Evolutionary conservation across 2,888 invertebrate genomes (phyloP).

Genomic region (Chloroclysta siterata): DNA sequence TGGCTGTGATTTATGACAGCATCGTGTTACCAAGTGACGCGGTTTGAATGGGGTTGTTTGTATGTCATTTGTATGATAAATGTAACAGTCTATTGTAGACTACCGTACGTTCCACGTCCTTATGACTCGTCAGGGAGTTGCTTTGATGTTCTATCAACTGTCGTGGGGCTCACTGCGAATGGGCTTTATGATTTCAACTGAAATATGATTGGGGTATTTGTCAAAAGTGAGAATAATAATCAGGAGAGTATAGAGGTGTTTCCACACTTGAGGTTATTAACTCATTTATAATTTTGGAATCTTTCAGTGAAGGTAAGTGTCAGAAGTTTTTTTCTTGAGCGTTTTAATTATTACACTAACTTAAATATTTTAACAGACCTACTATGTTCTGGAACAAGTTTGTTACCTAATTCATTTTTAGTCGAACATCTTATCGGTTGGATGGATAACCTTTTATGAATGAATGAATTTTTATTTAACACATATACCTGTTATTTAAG

Average conservation of each 20-base stretch:
- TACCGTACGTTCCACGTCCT: constrained; percentile 28
- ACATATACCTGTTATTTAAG: too few relatives aligned
- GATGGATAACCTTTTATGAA: too few relatives aligned
- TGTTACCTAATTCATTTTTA: too few relatives aligned
- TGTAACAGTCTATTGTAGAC: constrained; percentile 44
- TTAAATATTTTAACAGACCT: too few relatives aligned
- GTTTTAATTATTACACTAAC: too few relatives aligned
- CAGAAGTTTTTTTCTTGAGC: too few relatives aligned
- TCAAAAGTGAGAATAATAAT: constrained; percentile 1
- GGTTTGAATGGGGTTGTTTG: constrained; percentile 61
- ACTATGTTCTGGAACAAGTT: too few relatives aligned
- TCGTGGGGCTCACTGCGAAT: constrained; percentile 31
- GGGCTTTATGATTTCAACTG: constrained; percentile 22
- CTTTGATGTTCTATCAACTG: constrained; percentile 44
- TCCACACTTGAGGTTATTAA: neutral
- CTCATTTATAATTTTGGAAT: too few relatives aligned
- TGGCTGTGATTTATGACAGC: constrained; percentile 60
- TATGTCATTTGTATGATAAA: constrained; percentile 67
- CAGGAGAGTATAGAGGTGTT: neutral
- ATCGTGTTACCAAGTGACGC: constrained; percentile 53
- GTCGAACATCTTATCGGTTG: too few relatives aligned
- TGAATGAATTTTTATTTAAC: too few relatives aligned
- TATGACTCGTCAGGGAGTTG: constrained; percentile 16
- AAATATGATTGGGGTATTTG: constrained; percentile 13
- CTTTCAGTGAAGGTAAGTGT: too few relatives aligned